These are phyloP conservation scores for Sinosuthora webbiana DNA, from an alignment of 2,113 vertebrate genomes.

Conservation along the genomic window DNA sequence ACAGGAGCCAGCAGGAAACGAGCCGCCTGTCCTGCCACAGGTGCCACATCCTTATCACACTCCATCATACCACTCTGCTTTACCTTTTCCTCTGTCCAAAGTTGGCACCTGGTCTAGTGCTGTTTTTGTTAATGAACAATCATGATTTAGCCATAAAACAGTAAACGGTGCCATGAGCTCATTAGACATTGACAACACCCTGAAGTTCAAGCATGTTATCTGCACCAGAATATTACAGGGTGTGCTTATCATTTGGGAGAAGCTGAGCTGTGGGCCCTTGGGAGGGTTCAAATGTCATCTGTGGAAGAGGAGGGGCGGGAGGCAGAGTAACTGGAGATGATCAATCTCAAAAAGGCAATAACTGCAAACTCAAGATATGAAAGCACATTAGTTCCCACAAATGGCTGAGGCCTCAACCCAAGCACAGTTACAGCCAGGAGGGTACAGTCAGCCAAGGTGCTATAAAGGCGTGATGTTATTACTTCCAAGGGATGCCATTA, in stretches of 20 bases:
- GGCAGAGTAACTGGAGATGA: constrained; percentile 3
- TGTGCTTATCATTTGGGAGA: not conserved
- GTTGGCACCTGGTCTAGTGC: not conserved
- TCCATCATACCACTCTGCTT: not conserved
- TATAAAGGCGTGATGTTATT: constrained; percentile 72
- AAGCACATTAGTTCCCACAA: constrained; percentile 68
- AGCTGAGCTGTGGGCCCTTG: not conserved
- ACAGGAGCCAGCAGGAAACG: not conserved
- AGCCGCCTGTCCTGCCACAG: not conserved
- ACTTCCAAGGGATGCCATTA: constrained; percentile 77
- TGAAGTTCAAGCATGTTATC: constrained; percentile 17
- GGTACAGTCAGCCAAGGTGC: constrained; percentile 49
- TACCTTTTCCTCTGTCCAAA: not conserved
- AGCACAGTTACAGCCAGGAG: constrained; percentile 42
- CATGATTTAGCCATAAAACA: constrained; percentile 20
- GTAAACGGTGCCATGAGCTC: not conserved
- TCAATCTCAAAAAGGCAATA: constrained; percentile 35
- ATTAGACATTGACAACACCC: constrained; percentile 2
- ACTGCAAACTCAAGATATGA: constrained; percentile 45
- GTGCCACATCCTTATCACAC: not conserved
- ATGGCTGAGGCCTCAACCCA: constrained; percentile 47
- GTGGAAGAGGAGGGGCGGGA: not conserved
- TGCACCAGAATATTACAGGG: not conserved
- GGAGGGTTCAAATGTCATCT: not conserved
- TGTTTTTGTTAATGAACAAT: constrained; percentile 46